A percentile compares a stretch with the other conserved stretches of the same genome.
These are phyloP conservation scores for Carposina sasakii DNA, from an alignment of 1,140 invertebrate species.

Conservation along the genomic window DNA sequence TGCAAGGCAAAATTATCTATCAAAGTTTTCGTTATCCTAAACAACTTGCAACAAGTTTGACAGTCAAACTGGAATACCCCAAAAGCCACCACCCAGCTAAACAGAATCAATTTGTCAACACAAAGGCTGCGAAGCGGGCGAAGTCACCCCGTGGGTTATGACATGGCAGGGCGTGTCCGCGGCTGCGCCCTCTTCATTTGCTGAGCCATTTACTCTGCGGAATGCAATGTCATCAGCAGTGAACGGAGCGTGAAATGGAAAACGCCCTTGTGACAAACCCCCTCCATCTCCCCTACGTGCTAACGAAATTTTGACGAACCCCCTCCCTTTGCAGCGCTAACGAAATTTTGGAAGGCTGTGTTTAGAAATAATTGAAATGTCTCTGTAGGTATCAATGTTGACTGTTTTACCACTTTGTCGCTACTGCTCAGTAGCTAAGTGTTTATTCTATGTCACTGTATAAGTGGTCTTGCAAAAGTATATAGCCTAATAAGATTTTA, in stretches of 20 bases:
- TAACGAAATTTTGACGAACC: slow-evolving; percentile 31
- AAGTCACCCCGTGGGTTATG: slow-evolving; percentile 45
- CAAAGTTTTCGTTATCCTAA: too few relatives aligned
- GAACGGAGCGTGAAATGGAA: slow-evolving; percentile 69
- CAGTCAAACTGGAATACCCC: too few relatives aligned
- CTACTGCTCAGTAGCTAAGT: too few relatives aligned
- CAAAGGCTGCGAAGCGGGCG: slow-evolving; percentile 24
- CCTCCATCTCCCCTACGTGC: slow-evolving; percentile 29
- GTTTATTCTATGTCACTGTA: too few relatives aligned
- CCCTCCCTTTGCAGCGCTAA: slow-evolving; percentile 33
- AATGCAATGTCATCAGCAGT: slow-evolving; percentile 67
- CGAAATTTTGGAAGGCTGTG: too few relatives aligned
- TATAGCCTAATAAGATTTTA: too few relatives aligned
- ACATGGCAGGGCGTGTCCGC: slow-evolving; percentile 57
- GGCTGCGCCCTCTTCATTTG: slow-evolving; percentile 63
- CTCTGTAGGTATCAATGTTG: too few relatives aligned
- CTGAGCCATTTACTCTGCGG: slow-evolving; percentile 63
- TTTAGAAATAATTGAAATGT: too few relatives aligned
- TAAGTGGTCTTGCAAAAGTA: too few relatives aligned
- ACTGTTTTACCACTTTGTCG: slow-evolving; percentile 30
- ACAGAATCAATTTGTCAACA: slow-evolving; percentile 50
- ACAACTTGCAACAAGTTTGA: too few relatives aligned
- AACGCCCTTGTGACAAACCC: slow-evolving; percentile 58
- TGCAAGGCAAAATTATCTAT: too few relatives aligned
- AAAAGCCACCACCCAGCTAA: too few relatives aligned